phyloP scores from a whole-genome alignment of 2,888 invertebrate species.

The Drosophila ezoana region DNA sequence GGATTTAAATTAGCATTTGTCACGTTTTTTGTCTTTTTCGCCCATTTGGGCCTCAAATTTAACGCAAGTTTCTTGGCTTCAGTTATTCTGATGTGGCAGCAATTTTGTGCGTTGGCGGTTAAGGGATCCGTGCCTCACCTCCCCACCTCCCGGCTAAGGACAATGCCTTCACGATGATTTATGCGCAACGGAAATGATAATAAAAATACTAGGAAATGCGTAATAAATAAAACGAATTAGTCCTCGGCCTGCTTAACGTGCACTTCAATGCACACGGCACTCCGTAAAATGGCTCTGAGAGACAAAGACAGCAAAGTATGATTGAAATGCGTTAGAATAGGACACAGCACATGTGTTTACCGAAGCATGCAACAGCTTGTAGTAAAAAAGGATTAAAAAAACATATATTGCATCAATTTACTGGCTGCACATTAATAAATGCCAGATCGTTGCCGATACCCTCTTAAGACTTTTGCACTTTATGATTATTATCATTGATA shows the following conservation, averaged over 20 bases:
- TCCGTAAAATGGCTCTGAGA: constrained; percentile 6
- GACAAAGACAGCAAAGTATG: constrained; percentile 7
- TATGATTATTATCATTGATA: too few species aligned
- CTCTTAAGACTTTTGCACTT: too few species aligned
- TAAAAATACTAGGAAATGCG: constrained; percentile 78
- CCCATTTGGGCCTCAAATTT: constrained; percentile 56
- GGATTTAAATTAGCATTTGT: constrained; percentile 83
- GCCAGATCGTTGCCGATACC: too few species aligned
- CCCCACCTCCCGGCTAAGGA: constrained; percentile 18
- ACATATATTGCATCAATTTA: background rate
- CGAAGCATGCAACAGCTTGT: constrained; percentile 33
- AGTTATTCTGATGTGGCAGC: constrained; percentile 57
- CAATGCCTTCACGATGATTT: constrained; percentile 70
- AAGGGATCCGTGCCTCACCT: constrained; percentile 28
- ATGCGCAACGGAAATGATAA: constrained; percentile 77
- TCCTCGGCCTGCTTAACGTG: constrained; percentile 47
- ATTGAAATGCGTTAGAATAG: background rate
- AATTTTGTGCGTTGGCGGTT: constrained; percentile 50
- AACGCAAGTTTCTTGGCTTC: constrained; percentile 68
- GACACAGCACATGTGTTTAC: background rate
- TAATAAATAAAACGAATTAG: constrained; percentile 77
- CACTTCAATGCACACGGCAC: constrained; percentile 55
- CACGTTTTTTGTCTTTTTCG: constrained; percentile 66
- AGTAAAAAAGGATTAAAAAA: background rate
- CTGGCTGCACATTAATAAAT: too few species aligned